Evolutionary conservation across 1,140 invertebrate genomes (phyloP).

Genomic region (Watersipora subatra): DNA sequence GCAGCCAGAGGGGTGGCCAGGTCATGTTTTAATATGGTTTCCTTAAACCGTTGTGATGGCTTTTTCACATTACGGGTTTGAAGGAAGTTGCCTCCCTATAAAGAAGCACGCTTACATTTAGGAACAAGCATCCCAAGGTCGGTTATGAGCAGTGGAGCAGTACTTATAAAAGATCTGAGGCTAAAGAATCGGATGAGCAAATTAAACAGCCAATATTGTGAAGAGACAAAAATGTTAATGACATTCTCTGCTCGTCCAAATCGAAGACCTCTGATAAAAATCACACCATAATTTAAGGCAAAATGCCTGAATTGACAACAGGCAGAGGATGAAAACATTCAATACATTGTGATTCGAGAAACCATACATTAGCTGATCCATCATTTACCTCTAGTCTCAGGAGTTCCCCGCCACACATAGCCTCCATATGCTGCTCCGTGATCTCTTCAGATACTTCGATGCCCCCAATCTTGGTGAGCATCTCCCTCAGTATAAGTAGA

Average conservation of each 20-base stretch:
- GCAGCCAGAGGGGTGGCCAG: constrained; percentile 83
- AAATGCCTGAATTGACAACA: too few species aligned
- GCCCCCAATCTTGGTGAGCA: constrained; percentile 97
- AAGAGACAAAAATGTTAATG: too few species aligned
- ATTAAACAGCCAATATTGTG: too few species aligned
- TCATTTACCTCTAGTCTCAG: constrained; percentile 69
- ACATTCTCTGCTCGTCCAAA: too few species aligned
- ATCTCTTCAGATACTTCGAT: constrained; percentile 93
- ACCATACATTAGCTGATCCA: too few species aligned
- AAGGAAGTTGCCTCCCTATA: constrained; percentile 81
- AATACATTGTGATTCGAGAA: too few species aligned
- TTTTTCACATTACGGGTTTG: constrained; percentile 92
- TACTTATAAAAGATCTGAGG: too few species aligned
- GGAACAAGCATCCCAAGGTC: constrained; percentile 3
- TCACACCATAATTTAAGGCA: too few species aligned
- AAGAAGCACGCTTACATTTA: constrained; percentile 8
- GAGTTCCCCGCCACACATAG: constrained; percentile 88
- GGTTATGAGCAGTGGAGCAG: too few species aligned
- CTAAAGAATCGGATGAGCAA: too few species aligned
- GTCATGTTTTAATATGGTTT: constrained; percentile 78
- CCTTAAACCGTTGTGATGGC: constrained; percentile 86
- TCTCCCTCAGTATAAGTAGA: constrained; percentile 86
- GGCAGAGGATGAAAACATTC: too few species aligned
- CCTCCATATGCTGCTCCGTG: constrained; percentile 86
- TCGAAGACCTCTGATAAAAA: too few species aligned